Evolutionary conservation across 1,140 invertebrate genomes (phyloP).

Genomic region (Drosophila repleta): DNA sequence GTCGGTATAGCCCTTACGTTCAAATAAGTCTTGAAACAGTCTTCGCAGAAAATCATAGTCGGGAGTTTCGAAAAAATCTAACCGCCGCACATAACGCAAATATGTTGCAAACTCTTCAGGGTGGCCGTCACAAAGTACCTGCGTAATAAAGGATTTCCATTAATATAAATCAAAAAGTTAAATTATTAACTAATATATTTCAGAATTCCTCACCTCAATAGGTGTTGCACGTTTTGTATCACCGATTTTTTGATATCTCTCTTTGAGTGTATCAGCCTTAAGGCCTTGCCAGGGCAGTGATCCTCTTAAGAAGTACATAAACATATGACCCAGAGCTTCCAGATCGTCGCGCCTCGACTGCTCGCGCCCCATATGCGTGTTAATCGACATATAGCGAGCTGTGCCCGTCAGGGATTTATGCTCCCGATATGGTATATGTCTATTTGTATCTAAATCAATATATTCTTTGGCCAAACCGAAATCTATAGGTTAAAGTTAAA

Average conservation of each 20-base stretch:
- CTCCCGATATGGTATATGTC: slow-evolving; percentile 99
- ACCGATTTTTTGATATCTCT: slow-evolving; percentile 99
- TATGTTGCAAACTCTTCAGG: slow-evolving; percentile 99
- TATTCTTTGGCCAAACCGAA: slow-evolving; percentile 99
- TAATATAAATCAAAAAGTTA: background rate
- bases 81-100: slow-evolving; percentile 96
- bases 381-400: slow-evolving; percentile 99
- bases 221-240: slow-evolving; percentile 99
- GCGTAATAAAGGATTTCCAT: background rate
- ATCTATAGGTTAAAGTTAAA: slow-evolving; percentile 86
- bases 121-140: slow-evolving; percentile 97
- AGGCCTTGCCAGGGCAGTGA: slow-evolving; percentile 99
- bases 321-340: slow-evolving; percentile 99
- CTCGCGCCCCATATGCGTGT: slow-evolving; percentile 99
- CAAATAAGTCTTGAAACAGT: slow-evolving; percentile 97
- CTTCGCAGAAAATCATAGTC: slow-evolving; percentile 99
- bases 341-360: slow-evolving; percentile 99
- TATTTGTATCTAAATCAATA: slow-evolving; percentile 99
- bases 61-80: slow-evolving; percentile 99
- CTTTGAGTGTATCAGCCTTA: slow-evolving; percentile 99
- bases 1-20: slow-evolving; percentile 95
- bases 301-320: slow-evolving; percentile 99
- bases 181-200: background rate
- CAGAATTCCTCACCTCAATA: slow-evolving; percentile 89
- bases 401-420: slow-evolving; percentile 99